Base-by-base conservation (phyloP, 2,888 invertebrate genomes). In the Salpingus planirostris region DNA sequence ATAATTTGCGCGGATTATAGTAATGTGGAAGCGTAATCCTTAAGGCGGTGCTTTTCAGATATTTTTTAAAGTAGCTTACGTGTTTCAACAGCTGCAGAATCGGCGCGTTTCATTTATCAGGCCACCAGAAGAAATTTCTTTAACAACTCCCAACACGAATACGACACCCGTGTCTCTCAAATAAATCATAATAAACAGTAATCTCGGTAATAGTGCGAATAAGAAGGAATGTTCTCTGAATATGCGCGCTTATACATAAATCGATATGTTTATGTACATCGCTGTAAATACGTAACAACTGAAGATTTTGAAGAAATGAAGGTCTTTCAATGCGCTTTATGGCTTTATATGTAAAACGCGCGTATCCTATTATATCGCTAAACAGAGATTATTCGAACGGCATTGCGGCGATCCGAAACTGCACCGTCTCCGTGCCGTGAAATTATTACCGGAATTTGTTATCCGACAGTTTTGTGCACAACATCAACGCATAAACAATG, bases 1-100 rank as follows among this genome's bases (percentile, higher is more conserved):
- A 38, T 38, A 38, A 38, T 34, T 38, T 38, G 38, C 34, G 21
- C 29, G 24, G 34, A 34, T 34, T 38, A 38, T 29, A 29, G 21
- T 10, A 18, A 18, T 18, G 6, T 22, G 38, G 31, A 31, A 35
- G 30, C 26, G 37, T 41, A 43, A 41, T 43, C 38, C 27, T 15
- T 39, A 33, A 37, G 38, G 27, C 35, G 21, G 24, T 25, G 40
- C 31, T 33, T 36, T 33, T 33, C 38, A 41, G 41, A 38, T 41
- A 41, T 33, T 32, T 42, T 33, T 22, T 18, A 42, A 44, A 40
- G 40, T 33, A 40, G 42, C 42, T 40, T 42, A 44, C 37, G 36
- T 37, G 36, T 40, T 44, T 42, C 40, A 38, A 37, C 42, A 44
- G 34, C 38, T 30, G 33, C 33, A 23, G 5, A 23, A 18, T 18